These are phyloP conservation scores for Drosophila asahinai DNA, from an alignment of 1,140 invertebrate species.

Conservation along the genomic window DNA sequence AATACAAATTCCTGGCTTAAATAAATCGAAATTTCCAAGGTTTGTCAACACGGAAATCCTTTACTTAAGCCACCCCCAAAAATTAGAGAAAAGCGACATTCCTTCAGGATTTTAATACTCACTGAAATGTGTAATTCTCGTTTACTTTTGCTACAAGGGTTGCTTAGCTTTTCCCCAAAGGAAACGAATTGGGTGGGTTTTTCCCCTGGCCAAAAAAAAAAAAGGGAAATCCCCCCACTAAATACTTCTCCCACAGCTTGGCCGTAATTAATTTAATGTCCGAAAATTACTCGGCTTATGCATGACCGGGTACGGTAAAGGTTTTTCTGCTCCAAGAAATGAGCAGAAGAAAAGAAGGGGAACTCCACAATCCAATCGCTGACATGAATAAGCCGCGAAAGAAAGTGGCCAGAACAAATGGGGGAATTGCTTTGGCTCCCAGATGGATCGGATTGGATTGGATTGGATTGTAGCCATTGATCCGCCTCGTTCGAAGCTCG, in stretches of 20 bases:
- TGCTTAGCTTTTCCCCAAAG: neutral
- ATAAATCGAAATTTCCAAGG: conserved; percentile 35
- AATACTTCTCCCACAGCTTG: conserved; percentile 50
- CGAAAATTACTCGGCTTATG: conserved; percentile 52
- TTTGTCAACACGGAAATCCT: conserved; percentile 11
- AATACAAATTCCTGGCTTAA: conserved; percentile 18
- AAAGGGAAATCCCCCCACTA: neutral
- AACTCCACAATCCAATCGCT: conserved; percentile 21
- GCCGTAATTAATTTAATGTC: conserved; percentile 71
- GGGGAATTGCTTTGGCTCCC: conserved; percentile 40
- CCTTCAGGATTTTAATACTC: conserved; percentile 14
- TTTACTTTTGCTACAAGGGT: conserved; percentile 34
- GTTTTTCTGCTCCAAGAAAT: conserved; percentile 15
- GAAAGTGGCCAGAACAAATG: conserved; percentile 72
- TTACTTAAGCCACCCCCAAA: conserved; percentile 20
- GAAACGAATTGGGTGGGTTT: conserved; percentile 17
- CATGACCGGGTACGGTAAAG: conserved; percentile 50
- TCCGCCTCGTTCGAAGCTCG: conserved; percentile 26
- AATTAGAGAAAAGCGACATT: conserved; percentile 3
- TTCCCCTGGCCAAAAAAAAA: neutral
- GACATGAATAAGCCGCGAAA: conserved; percentile 70
- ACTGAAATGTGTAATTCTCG: conserved; percentile 31
- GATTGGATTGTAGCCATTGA: conserved; percentile 36
- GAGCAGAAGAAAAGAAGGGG: neutral
- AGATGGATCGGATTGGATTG: conserved; percentile 36